phyloP scores from a whole-genome alignment of 1,140 invertebrate genomes.

The Pseudomyrmex sp. region DNA sequence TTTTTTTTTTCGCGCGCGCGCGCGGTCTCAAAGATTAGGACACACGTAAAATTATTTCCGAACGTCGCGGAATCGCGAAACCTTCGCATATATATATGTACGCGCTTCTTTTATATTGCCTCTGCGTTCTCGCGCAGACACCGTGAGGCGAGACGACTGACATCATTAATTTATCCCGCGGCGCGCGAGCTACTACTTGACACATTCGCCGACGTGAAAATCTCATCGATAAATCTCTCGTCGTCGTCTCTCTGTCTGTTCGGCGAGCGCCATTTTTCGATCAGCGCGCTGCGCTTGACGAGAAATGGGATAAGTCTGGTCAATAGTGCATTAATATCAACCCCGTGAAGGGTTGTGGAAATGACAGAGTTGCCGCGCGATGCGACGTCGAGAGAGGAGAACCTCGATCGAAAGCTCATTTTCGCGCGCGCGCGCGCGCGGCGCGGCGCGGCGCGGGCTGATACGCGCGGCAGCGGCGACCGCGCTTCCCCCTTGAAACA shows the following conservation, averaged over 20 bases:
- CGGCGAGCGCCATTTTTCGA: constrained; percentile 47
- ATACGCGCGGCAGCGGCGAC: not conserved
- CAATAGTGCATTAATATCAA: constrained; percentile 57
- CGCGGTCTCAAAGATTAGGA: constrained; percentile 9
- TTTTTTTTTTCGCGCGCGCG: constrained; percentile 8
- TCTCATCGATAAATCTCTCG: constrained; percentile 53
- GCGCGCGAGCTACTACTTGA: constrained; percentile 28
- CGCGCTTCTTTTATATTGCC: constrained; percentile 3
- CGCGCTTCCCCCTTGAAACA: not conserved
- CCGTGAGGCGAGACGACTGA: not conserved
- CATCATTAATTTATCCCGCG: constrained; percentile 49
- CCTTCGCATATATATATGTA: too few species aligned
- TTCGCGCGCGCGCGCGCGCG: not conserved
- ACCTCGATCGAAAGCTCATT: constrained; percentile 51
- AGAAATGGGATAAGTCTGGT: constrained; percentile 54
- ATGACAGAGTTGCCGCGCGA: constrained; percentile 34
- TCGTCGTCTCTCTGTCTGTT: not conserved
- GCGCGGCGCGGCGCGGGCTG: not conserved
- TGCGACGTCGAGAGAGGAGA: constrained; percentile 13
- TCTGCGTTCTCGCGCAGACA: not conserved
- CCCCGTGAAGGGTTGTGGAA: constrained; percentile 20
- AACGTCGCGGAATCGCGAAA: constrained; percentile 1
- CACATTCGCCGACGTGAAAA: constrained; percentile 44
- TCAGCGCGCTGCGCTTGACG: constrained; percentile 39
- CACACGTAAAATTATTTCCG: constrained; percentile 14